Evolutionary conservation across 2,888 invertebrate genomes (phyloP), one percentile per base, ranked within the genome.

Genomic region (Lissocephala sabroskyi): DNA sequence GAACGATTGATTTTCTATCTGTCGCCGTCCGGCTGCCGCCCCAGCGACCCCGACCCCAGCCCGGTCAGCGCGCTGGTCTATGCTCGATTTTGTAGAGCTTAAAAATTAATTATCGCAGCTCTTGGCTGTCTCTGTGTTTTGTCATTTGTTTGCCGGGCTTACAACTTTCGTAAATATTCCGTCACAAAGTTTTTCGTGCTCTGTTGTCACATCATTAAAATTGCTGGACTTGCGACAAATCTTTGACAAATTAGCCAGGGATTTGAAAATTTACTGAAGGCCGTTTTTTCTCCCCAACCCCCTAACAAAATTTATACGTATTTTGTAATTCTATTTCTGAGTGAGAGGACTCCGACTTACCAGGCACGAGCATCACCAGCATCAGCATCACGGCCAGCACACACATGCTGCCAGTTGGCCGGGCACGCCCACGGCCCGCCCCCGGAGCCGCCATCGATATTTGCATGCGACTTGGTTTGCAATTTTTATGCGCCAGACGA

Each of bases 81-180:
- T 59, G 61, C 64, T 63, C 71, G 73, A 78, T 71, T 78, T 71
- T 71, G 61, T 64, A 73, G 59, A 66, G 71, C 71, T 71, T 71
- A 71, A 71, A 71, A 71, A 71, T 71, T 71, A 71, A 71, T 71
- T 71, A 71, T 78, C 64, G 67, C 47, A 56, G 58, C 57, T 66
- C 56, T 56, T 64, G 41, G 40, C 49, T 55, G 52, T 48, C 49
- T 16, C 35, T 44, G n/a, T n/a, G 58, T 46, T 56, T 53, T 56
- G 54, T 73, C 68, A 64, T 68, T 68, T 67, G 55, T 63, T 63
- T 73, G 23, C 52, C 49, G 32, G 41, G 54, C 52, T 51, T 54
- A 37, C 44, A 67, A 61, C 45, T 67, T 76, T 56, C 61, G 48
- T 53, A 62, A 68, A 55, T 57, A 74, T 67, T 59, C 56, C 54